Conservation (phyloP, 2,888 invertebrate species). For the Meta bourneti region DNA sequence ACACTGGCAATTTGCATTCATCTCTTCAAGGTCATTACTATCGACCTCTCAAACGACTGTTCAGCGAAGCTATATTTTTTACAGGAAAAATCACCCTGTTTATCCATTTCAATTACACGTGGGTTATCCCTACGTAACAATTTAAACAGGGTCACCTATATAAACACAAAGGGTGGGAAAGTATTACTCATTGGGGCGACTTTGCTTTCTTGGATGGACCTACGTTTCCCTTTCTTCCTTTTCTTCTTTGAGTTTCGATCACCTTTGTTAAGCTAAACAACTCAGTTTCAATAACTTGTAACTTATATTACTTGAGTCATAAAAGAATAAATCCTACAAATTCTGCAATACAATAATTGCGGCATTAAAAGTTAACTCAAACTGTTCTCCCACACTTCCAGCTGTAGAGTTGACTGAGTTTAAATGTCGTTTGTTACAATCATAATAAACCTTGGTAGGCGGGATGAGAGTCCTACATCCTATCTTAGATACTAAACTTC, state of each 20-base stretch:
- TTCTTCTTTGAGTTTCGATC: background rate
- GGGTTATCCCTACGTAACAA: slow-evolving; percentile 28
- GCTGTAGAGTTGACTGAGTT: background rate
- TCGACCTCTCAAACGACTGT: background rate
- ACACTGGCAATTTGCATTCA: background rate
- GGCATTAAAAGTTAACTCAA: background rate
- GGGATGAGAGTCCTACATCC: no score
- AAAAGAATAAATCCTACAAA: background rate
- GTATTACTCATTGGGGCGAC: slow-evolving; percentile 57
- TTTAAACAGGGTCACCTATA: slow-evolving; percentile 65
- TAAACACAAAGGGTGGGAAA: slow-evolving; percentile 44
- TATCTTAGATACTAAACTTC: no score
- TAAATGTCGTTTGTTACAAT: background rate
- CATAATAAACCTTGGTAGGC: background rate
- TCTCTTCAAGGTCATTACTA: background rate
- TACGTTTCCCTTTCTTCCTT: slow-evolving; percentile 30
- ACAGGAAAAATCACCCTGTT: background rate
- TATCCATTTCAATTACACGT: slow-evolving; percentile 30
- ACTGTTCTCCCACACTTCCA: background rate
- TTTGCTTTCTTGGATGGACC: slow-evolving; percentile 9
- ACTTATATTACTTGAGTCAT: background rate
- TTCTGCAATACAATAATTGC: background rate
- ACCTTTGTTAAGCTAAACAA: no score
- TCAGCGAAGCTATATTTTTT: background rate
- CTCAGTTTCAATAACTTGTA: no score